These are phyloP conservation scores for Aviceda subcristata DNA, from an alignment of 2,113 vertebrate genomes.

Conservation along the genomic window DNA sequence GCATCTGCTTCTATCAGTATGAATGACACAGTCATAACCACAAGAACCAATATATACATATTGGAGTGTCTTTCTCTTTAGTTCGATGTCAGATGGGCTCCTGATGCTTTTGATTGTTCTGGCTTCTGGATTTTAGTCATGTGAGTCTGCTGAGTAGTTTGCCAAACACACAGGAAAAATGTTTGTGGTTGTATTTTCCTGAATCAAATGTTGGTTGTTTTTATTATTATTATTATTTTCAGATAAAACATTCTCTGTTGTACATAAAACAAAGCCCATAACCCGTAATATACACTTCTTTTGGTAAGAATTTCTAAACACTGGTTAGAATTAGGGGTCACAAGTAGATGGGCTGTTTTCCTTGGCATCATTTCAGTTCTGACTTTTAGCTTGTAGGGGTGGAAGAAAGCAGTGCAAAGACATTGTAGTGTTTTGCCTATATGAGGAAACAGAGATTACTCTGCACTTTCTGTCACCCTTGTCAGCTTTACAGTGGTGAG, in stretches of 20 bases:
- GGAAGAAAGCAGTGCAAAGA: neutral
- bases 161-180: neutral
- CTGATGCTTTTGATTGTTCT: neutral
- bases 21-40: neutral
- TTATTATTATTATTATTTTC: neutral
- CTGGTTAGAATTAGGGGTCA: neutral
- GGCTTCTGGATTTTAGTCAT: neutral
- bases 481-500: neutral
- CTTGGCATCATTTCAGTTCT: neutral
- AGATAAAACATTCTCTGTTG: neutral
- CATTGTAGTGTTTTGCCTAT: neutral
- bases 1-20: neutral
- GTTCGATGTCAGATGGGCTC: neutral
- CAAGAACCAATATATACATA: neutral
- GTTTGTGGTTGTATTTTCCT: neutral
- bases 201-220: neutral
- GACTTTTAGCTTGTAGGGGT: neutral
- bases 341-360: neutral
- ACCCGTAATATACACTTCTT: neutral
- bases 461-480: neutral
- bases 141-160: neutral
- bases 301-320: neutral
- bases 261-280: neutral
- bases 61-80: neutral
- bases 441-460: neutral